phyloP scores from a whole-genome alignment of 2,888 invertebrate genomes.

The Ligdia adustata region DNA sequence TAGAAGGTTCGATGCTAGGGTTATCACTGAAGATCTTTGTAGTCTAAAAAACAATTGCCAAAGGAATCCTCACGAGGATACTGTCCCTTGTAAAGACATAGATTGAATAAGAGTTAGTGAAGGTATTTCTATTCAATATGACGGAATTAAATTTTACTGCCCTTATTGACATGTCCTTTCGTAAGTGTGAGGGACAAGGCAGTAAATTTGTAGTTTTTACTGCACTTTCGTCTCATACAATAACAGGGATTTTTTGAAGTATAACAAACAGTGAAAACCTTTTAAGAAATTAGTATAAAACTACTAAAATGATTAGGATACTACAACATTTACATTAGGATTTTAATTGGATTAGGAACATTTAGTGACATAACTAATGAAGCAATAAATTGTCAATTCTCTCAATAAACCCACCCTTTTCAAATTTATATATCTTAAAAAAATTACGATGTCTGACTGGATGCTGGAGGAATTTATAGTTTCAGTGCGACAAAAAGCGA shows the following conservation, averaged over 20 bases:
- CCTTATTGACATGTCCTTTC: constrained; percentile 44
- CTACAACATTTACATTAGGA: no score
- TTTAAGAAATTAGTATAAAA: constrained; percentile 16
- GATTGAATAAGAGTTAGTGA: no score
- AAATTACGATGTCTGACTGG: no score
- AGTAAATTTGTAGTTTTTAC: constrained; percentile 32
- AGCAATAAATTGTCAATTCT: constrained; percentile 1
- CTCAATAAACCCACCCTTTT: no score
- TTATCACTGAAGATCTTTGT: constrained; percentile 75
- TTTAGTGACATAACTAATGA: not conserved
- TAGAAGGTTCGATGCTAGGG: constrained; percentile 46
- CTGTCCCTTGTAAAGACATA: constrained; percentile 58
- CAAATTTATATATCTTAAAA: no score
- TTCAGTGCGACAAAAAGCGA: no score
- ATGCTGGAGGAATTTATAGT: no score
- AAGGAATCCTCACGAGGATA: constrained; percentile 48
- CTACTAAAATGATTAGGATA: not conserved
- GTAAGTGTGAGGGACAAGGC: constrained; percentile 27
- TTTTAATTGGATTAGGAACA: no score
- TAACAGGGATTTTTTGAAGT: not conserved
- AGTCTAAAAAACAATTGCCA: constrained; percentile 60
- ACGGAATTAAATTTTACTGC: constrained; percentile 66
- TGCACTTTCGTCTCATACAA: constrained; percentile 11
- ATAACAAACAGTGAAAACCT: constrained; percentile 22
- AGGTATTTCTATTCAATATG: constrained; percentile 65